phyloP scores from a whole-genome alignment of 2,113 vertebrate genomes.

The Corythaeola cristata region DNA sequence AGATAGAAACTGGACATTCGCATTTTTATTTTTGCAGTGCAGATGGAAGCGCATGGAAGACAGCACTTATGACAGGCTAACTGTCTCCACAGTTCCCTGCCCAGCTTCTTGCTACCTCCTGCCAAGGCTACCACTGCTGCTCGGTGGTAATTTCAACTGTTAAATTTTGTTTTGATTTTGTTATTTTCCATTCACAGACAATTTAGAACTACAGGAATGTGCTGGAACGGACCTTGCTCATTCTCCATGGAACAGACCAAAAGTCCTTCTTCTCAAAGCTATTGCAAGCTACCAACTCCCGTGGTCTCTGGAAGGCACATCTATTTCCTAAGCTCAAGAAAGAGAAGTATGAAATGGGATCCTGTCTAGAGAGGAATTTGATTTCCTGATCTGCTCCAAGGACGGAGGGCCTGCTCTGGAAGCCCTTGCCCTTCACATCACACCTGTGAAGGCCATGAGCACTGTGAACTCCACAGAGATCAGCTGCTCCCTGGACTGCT shows the following conservation, averaged over 20 bases:
- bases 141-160: neutral
- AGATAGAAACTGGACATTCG: neutral
- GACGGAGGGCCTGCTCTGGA: neutral
- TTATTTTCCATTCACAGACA: neutral
- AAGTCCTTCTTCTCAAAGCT: neutral
- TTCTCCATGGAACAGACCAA: neutral
- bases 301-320: neutral
- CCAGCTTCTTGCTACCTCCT: neutral
- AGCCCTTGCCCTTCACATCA: neutral
- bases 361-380: neutral
- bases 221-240: neutral
- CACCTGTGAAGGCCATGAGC: neutral
- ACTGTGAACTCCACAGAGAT: neutral
- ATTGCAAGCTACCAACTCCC: neutral
- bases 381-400: neutral
- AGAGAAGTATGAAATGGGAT: neutral
- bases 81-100: neutral
- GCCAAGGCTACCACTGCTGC: neutral
- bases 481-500: accelerated
- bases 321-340: neutral
- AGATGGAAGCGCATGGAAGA: neutral
- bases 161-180: neutral
- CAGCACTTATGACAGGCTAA: neutral
- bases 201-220: neutral
- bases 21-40: neutral